Percentiles rank a stretch among this genome's conserved stretches.
Evolutionary conservation across 1,140 invertebrate species (phyloP).

Genomic region (Belonocnema kinseyi): DNA sequence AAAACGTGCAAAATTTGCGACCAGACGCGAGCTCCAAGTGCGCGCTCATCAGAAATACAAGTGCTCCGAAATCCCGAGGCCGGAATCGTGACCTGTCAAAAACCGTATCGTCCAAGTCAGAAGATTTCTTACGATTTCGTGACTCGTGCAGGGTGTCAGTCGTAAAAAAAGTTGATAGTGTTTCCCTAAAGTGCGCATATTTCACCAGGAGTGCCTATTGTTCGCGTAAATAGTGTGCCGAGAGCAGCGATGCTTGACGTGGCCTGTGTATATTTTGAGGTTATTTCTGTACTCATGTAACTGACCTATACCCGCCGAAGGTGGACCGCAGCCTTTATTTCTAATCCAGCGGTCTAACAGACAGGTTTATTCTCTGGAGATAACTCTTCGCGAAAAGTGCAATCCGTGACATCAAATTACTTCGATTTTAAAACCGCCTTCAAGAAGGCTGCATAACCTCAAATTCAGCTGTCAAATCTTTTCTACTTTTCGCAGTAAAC

Average conservation of each 20-base stretch:
- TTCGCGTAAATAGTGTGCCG: conserved; percentile 18
- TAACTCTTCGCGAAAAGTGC: neutral
- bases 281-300: conserved; percentile 65
- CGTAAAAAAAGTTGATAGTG: conserved; percentile 21
- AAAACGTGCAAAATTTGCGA: conserved; percentile 23
- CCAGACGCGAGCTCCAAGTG: conserved; percentile 42
- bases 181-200: neutral
- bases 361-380: conserved; percentile 37
- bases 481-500: neutral
- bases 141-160: conserved; percentile 33
- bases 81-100: conserved; percentile 35
- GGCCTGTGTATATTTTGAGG: conserved; percentile 62
- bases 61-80: conserved; percentile 30
- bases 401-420: neutral
- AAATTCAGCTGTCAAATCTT: conserved; percentile 22
- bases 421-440: neutral
- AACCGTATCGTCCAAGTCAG: neutral
- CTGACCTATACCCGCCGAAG: conserved; percentile 61
- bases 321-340: conserved; percentile 57
- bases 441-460: conserved; percentile 33
- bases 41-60: neutral
- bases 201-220: neutral
- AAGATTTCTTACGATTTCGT: neutral
- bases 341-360: conserved; percentile 45
- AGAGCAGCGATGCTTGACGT: conserved; percentile 46